Evolutionary conservation across 2,797 vertebrate genomes (phyloP).

Genomic region (Phoxinus dragarum): DNA sequence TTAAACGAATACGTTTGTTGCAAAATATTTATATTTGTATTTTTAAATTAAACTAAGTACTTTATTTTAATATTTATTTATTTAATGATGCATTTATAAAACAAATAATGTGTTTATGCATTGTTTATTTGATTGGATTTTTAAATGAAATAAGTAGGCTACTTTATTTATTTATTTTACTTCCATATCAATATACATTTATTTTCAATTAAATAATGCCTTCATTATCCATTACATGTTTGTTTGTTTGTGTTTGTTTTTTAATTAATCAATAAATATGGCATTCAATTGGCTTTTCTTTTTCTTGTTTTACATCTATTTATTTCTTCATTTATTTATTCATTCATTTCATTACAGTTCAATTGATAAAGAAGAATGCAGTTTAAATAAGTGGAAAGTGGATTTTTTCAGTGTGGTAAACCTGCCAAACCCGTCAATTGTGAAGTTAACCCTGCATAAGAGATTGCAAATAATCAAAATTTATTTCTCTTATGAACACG

Average conservation of each 20-base stretch:
- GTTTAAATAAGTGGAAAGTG: background rate
- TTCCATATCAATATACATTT: background rate
- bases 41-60: background rate
- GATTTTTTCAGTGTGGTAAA: background rate
- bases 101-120: background rate
- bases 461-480: too few relatives aligned
- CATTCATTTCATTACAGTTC: background rate
- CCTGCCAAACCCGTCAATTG: background rate
- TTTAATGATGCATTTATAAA: too few relatives aligned
- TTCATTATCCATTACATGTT: background rate
- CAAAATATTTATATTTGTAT: background rate
- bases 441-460: background rate
- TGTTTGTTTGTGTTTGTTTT: background rate
- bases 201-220: background rate
- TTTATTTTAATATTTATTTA: background rate
- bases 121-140: too few relatives aligned
- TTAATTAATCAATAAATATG: background rate
- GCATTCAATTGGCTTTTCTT: background rate
- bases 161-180: background rate
- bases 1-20: background rate
- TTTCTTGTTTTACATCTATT: background rate
- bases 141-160: too few relatives aligned
- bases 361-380: too few relatives aligned
- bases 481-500: background rate
- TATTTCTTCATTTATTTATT: too few relatives aligned